Evolutionary conservation across 1,140 invertebrate genomes (phyloP).

Genomic region (Solenopsis fugax): DNA sequence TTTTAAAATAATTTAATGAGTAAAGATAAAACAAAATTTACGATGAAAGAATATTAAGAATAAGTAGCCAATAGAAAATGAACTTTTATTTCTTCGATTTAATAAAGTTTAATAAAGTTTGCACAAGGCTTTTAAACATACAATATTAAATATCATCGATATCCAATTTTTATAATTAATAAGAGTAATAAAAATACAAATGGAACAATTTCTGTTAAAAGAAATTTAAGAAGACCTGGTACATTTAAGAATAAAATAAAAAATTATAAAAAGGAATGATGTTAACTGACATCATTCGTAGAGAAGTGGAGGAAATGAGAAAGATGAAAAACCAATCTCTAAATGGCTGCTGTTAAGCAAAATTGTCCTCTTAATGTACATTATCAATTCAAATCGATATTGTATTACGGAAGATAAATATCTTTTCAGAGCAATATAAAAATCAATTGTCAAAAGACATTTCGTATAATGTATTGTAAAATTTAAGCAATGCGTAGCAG

Average conservation of each 20-base stretch:
- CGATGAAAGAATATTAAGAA: background rate
- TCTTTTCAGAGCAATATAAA: background rate
- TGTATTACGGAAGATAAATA: constrained; percentile 5
- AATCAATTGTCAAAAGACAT: background rate
- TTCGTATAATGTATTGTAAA: constrained; percentile 5
- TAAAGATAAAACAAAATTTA: background rate
- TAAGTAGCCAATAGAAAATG: background rate
- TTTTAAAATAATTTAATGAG: background rate
- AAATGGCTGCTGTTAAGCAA: constrained; percentile 13
- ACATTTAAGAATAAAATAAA: constrained; percentile 6
- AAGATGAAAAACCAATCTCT: constrained; percentile 20
- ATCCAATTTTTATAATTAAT: background rate
- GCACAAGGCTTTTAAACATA: background rate
- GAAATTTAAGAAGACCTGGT: background rate
- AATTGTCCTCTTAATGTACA: constrained; percentile 22
- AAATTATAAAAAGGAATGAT: background rate
- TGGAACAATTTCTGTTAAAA: background rate
- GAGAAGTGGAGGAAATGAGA: background rate
- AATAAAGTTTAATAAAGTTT: constrained; percentile 1
- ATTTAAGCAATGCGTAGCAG: background rate
- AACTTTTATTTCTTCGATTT: background rate
- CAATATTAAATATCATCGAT: background rate
- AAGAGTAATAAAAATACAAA: background rate
- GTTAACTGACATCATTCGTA: constrained; percentile 9
- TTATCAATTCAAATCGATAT: constrained; percentile 21